A percentile compares a stretch with the other conserved stretches of the same genome.
phyloP scores from a whole-genome alignment of 2,113 vertebrate genomes.

The Serilophus lunatus region DNA sequence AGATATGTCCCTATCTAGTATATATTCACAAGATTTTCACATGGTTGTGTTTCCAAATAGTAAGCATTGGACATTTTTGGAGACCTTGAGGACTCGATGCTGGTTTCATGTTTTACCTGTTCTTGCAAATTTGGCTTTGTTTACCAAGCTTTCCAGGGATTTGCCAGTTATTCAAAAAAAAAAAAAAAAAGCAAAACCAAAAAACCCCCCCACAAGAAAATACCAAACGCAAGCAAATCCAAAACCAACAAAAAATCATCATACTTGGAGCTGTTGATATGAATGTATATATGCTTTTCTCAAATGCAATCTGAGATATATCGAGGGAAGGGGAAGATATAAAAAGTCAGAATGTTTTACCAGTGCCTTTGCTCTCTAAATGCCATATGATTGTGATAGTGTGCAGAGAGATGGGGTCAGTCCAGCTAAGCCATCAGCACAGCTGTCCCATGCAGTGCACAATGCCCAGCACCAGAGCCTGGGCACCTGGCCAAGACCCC shows the following conservation, averaged over 20 bases:
- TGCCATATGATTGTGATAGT: rapidly evolving
- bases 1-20: not conserved
- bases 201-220: not conserved
- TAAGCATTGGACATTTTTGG: not conserved
- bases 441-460: rapidly evolving
- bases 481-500: not conserved
- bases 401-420: not conserved
- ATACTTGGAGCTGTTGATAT: rapidly evolving
- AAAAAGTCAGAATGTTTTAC: rapidly evolving
- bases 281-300: not conserved
- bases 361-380: not conserved
- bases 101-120: not conserved
- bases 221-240: not conserved
- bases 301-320: not conserved
- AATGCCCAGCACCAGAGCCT: not conserved
- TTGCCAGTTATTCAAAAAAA: not conserved
- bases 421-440: rapidly evolving
- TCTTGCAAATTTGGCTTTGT: not conserved
- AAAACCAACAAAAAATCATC: not conserved
- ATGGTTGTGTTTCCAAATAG: not conserved
- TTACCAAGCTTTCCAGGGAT: not conserved
- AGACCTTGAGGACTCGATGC: not conserved
- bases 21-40: not conserved
- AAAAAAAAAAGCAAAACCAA: no score
- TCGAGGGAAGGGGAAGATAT: not conserved